These are phyloP conservation scores for Anguilla marmorata DNA, from an alignment of 2,797 vertebrate genomes.

Conservation along the genomic window DNA sequence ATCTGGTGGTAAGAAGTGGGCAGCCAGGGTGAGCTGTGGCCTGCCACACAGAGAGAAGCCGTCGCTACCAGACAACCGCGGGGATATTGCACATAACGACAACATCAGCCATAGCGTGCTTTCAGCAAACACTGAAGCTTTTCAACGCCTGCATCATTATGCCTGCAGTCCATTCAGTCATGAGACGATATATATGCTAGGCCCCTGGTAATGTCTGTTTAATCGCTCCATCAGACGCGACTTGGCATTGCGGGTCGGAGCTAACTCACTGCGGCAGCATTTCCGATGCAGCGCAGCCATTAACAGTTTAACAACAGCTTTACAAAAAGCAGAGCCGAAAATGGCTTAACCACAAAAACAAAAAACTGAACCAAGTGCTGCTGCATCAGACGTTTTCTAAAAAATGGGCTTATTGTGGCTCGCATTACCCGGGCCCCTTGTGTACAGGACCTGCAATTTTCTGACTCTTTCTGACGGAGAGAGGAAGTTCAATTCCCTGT, in stretches of 20 bases:
- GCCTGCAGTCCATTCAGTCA: not conserved
- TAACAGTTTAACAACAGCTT: not conserved
- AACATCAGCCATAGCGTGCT: not conserved
- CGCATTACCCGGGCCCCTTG: not conserved
- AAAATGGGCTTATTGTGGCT: conserved; percentile 8
- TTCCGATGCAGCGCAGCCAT: not conserved
- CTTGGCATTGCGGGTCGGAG: conserved; percentile 1
- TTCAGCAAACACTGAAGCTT: not conserved
- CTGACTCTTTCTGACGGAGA: not conserved
- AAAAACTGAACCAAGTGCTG: not conserved
- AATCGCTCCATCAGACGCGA: not conserved
- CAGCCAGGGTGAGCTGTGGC: not conserved
- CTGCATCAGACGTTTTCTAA: not conserved
- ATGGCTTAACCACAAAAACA: not conserved
- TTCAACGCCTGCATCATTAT: not conserved
- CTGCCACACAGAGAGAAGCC: not conserved
- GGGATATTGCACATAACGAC: not conserved
- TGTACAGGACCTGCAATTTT: not conserved
- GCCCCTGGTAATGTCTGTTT: not conserved
- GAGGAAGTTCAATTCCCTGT: conserved; percentile 20
- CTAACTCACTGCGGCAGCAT: not conserved
- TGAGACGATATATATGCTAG: not conserved
- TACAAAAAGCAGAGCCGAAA: not conserved
- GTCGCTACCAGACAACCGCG: not conserved
- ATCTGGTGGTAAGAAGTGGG: not conserved